Base-by-base conservation (phyloP, 2,888 invertebrate genomes). In the Zelleria hepariella region DNA sequence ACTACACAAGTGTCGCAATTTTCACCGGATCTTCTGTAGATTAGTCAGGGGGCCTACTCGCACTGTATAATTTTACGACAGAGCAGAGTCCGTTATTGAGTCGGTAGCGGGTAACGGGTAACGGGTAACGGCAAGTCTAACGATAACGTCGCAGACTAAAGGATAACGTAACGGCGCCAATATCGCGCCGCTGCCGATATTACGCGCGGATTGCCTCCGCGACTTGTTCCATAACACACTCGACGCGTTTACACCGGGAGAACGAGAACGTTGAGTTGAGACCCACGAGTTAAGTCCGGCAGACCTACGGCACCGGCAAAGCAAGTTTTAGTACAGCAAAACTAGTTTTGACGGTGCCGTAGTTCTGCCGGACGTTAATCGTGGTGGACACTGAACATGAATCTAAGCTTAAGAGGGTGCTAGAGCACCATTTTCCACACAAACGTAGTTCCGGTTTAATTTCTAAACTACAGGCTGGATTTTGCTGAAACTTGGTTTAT, bases 161-260 rank as follows among this genome's bases (percentile, higher is more conserved):
- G 65, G 67, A 69, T 69, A 73, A 62, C 69, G 71, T 70, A 68
- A 73, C 71, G 64, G 69, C 65, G 65, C 65, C 71, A 70, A 67
- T 74, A 71, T 70, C 69, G 53, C 53, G 53, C 20, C 32, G 5
- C 15, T 15, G 15, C 32, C 32, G 10, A 42, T 42, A 42, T 42
- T 42, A 15, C 32, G 15, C 32, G 32, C 32, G 32, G 32, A 42
- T 42, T 42, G 32, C 32, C 32, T 4, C 32, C 32, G 10, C 32
- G 15, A 15, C 15, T 42, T 42, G 15, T 42, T 42, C 32, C 32
- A 32, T 42, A 42, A 15, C 32, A 42, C 23, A 20, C 23, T 18
- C 20, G 8, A 20, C 23, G 51, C 20, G 8, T 20, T 20, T 51
- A 51, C 51, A 15, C 21, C 21, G 21, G 5, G 23, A 6, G 6